phyloP scores from a whole-genome alignment of 2,797 vertebrate genomes.

The Morus bassanus region DNA sequence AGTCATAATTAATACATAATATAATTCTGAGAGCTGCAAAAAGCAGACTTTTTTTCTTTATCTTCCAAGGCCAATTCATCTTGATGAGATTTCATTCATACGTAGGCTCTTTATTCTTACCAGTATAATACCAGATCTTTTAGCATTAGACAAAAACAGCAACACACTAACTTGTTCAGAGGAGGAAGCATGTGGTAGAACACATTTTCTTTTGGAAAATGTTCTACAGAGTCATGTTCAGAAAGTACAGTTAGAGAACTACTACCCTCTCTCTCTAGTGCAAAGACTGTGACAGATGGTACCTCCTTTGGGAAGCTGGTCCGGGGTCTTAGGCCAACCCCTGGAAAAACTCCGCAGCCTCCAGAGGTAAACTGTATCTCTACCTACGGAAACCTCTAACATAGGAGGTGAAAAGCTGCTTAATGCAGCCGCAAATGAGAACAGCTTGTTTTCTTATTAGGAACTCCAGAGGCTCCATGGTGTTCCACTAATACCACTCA shows the following conservation, averaged over 20 bases:
- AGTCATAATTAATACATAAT: background rate
- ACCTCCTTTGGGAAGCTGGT: background rate
- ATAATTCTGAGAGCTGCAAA: background rate
- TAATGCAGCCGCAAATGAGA: background rate
- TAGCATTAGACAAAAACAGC: background rate
- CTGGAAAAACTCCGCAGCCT: background rate
- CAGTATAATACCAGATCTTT: background rate
- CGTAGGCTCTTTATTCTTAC: background rate
- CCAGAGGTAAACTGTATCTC: background rate
- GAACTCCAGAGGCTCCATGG: background rate
- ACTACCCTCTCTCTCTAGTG: background rate
- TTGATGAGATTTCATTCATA: background rate
- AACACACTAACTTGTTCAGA: background rate
- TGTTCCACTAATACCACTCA: background rate
- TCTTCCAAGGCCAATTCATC: background rate
- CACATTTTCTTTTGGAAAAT: background rate
- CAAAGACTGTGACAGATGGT: background rate
- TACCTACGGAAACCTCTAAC: background rate
- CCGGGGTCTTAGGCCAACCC: accelerated
- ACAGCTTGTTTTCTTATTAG: background rate
- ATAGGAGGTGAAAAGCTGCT: background rate
- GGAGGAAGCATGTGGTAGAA: background rate
- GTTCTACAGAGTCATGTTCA: background rate
- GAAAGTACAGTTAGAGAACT: background rate
- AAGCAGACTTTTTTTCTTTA: background rate